phyloP scores from a whole-genome alignment of 2,797 vertebrate genomes.

The Sebastiscus tertius region DNA sequence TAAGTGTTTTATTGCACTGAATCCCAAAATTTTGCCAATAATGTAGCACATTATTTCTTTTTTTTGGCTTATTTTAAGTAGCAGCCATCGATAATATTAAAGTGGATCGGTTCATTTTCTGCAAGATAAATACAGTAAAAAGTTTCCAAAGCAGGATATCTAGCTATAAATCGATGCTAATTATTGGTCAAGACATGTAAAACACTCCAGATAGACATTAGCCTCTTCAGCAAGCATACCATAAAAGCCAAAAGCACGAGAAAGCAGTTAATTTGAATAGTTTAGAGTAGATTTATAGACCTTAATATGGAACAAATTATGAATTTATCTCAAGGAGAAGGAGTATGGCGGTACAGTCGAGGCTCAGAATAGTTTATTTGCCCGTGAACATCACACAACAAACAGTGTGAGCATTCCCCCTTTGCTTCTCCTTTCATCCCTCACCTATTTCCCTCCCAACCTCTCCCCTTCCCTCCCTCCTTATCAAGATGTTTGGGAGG shows the following conservation, averaged over 20 bases:
- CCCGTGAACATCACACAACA: conserved; percentile 9
- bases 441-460: conserved; percentile 45
- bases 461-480: conserved; percentile 48
- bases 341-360: not conserved
- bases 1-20: not conserved
- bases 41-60: not conserved
- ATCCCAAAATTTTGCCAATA: not conserved
- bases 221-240: not conserved
- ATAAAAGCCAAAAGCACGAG: not conserved
- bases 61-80: not conserved
- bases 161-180: not conserved
- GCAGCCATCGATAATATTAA: not conserved
- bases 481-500: conserved; percentile 92
- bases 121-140: not conserved
- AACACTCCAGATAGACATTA: not conserved
- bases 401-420: not conserved
- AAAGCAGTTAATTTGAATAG: not conserved
- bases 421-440: not conserved
- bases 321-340: not conserved
- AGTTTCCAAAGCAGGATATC: not conserved
- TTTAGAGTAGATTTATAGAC: not conserved
- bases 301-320: not conserved
- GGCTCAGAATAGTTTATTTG: conserved; percentile 4
- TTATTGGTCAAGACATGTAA: not conserved
- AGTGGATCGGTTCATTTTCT: not conserved